Evolutionary conservation across 2,888 invertebrate species (phyloP).

Genomic region (Terebella lapidaria): DNA sequence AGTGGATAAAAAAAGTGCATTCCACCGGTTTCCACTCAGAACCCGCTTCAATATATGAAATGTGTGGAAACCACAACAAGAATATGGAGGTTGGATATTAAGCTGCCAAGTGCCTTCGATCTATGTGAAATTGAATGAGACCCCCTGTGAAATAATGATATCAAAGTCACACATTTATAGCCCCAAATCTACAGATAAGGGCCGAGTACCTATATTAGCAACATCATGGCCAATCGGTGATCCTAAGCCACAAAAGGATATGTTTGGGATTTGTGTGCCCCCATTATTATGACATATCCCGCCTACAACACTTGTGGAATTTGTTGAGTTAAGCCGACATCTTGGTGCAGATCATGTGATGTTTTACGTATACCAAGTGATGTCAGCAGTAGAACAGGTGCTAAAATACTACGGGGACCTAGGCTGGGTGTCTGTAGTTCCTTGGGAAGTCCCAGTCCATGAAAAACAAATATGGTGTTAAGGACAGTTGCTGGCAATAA

Average conservation of each 20-base stretch:
- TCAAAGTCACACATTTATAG: not conserved
- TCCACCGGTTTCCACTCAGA: not conserved
- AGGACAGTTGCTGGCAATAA: constrained; percentile 47
- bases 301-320: constrained; percentile 41
- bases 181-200: not conserved
- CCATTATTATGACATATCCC: constrained; percentile 44
- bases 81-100: constrained; percentile 45
- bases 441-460: constrained; percentile 37
- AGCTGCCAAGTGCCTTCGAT: constrained; percentile 30
- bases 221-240: not conserved
- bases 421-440: constrained; percentile 31
- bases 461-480: constrained; percentile 42
- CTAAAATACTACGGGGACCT: constrained; percentile 32
- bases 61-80: constrained; percentile 50
- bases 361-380: constrained; percentile 37
- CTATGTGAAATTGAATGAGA: not conserved
- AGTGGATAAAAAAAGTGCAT: too few relatives aligned
- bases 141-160: constrained; percentile 9
- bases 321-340: constrained; percentile 41
- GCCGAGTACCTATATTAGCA: not conserved
- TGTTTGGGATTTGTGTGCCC: constrained; percentile 43
- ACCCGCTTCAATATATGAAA: constrained; percentile 32
- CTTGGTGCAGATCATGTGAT: constrained; percentile 39
- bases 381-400: constrained; percentile 29
- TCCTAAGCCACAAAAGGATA: not conserved